phyloP scores from a whole-genome alignment of 2,113 vertebrate species.

The Nycticryphes semicollaris region DNA sequence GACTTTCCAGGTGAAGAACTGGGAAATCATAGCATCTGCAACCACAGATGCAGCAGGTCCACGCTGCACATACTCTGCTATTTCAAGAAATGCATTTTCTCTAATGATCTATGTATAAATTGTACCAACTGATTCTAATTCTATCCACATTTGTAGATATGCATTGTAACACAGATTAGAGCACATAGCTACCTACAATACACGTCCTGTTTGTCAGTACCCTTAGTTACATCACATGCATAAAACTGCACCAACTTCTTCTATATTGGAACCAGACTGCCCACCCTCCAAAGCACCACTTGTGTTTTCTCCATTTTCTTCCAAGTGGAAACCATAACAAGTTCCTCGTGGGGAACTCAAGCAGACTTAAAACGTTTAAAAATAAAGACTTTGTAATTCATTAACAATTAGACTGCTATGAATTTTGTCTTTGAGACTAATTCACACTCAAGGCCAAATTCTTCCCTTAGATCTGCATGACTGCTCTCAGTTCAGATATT shows the following conservation, averaged over 20 bases:
- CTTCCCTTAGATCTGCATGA: slow-evolving; percentile 35
- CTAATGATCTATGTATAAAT: neutral
- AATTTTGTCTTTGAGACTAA: slow-evolving; percentile 55
- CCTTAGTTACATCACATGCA: neutral
- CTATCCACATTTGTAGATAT: neutral
- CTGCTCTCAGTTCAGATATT: slow-evolving; percentile 40
- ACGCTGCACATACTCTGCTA: neutral
- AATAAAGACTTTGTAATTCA: slow-evolving; percentile 56
- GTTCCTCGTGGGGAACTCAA: slow-evolving; percentile 33
- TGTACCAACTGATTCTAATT: neutral
- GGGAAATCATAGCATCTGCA: neutral
- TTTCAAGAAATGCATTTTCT: neutral
- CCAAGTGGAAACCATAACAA: slow-evolving; percentile 25
- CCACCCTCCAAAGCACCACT: neutral
- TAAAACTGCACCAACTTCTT: neutral
- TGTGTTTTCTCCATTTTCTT: slow-evolving; percentile 16
- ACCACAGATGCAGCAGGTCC: neutral
- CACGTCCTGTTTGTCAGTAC: neutral
- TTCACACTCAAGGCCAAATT: slow-evolving; percentile 29
- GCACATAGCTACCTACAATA: neutral
- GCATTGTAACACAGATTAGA: neutral
- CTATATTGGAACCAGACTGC: neutral
- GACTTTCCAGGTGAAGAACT: neutral
- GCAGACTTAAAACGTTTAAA: slow-evolving; percentile 24
- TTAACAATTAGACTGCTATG: slow-evolving; percentile 44